Base-by-base conservation (phyloP, 2,888 invertebrate genomes). In the Acanthosepion lycidas region DNA sequence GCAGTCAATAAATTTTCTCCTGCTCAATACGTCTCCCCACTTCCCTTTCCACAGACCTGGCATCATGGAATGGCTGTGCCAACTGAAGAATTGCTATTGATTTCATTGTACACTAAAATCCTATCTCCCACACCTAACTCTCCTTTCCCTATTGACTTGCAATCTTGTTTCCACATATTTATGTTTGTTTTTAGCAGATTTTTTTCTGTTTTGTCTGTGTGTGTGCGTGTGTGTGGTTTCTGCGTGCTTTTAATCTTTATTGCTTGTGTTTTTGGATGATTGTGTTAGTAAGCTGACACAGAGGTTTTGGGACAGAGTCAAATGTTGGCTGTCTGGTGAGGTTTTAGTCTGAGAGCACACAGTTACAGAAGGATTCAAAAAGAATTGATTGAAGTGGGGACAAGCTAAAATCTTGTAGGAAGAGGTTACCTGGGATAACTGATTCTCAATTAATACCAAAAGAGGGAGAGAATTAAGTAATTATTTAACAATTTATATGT, bases 1-100 rank as follows among this genome's bases (percentile, higher is more conserved):
- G 78, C n/a, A 78, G 78, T 78, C n/a, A 78, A 78, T 78, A 78
- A n/a, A 78, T 78, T 78, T 33, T 78, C 78, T 78, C n/a, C 78
- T n/a, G 15, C 78, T 78, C 78, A 33, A 15, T 33, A 15, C n/a
- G 4, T 78, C 15, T 33, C 9, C 28, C n/a, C n/a, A 12, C 78
- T 78, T 78, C n/a, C 78, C 4, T n/a, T 78, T 78, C 78, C 78
- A 78, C 78, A 33, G 78, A 78, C n/a, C n/a, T 4, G 78, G 78
- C 78, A 78, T 78, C n/a, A 33, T 78, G n/a, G 78, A 78, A 78
- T 78, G 78, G n/a, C 78, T 18, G 78, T 78, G 78, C 78, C 78
- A 33, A 78, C 59, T 59, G 59, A 78, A 78, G 78, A 33, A 78
- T 78, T 78, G 78, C n/a, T 78, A 78, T 78, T 78, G 78, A 78